Evolutionary conservation across 2,797 vertebrate genomes (phyloP), one percentile per base, ranked within the genome.

Genomic region (Aphelocoma californica): DNA sequence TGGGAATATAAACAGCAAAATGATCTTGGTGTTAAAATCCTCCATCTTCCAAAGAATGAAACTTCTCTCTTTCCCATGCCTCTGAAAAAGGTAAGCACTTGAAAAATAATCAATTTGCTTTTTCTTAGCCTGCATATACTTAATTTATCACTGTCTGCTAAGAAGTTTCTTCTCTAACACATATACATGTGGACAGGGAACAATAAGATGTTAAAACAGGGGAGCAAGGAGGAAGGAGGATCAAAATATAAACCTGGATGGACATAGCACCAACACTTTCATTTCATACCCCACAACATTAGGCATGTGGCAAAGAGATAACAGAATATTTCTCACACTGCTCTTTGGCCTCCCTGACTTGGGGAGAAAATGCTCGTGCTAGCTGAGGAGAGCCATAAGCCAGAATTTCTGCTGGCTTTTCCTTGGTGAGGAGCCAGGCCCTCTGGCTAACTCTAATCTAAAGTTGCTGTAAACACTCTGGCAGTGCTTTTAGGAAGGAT

Each of bases 141-240:
- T 58, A 36, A 11, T 32, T 84, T 72, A 57, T 48, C 20, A 42
- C 29, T 57, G 12, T 21, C 14, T 57, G 15, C n/a, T 61, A 58
- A 40, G 36, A 87, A 64, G 11, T 31, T 81, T 82, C 20, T 74
- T 93, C 29, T 87, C 12, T 45, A 65, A 57, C 38, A 21, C 7
- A 11, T 23, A 15, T n/a, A 31, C 18, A 54, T 38, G 17, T 58
- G 26, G 34, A 34, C 8, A 58, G 19, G 28, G 11, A 74, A 42
- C 8, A 86, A 8, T 15, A 73, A 70, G 21, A 58, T 24, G 7
- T 42, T 45, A 53, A 86, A 74, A 62, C 3, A 6, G 18, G 2
- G 7, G 7, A 18, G 5, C 0, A 0, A 20, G 14, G 31, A 77
- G 12, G 19, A 74, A 60, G 14, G 7, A 54, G 12, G 6, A 62